Conservation (phyloP, 2,113 vertebrate species). For the Amazona guildingii region DNA sequence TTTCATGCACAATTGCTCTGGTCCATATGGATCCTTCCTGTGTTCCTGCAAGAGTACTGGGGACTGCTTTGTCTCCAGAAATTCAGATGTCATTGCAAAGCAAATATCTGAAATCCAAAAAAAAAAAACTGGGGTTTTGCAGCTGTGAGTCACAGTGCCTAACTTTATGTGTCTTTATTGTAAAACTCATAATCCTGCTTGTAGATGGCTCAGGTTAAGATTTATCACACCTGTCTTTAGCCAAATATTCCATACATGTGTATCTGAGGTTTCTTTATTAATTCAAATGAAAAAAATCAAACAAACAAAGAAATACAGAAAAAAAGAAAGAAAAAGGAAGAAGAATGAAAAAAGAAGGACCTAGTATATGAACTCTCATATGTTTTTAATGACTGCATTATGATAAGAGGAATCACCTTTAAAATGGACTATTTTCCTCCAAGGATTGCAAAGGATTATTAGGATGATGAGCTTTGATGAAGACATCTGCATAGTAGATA, state of each 20-base stretch:
- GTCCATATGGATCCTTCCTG: not conserved
- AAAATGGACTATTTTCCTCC: not conserved
- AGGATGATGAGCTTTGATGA: not conserved
- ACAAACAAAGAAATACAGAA: no score
- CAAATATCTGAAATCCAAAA: not conserved
- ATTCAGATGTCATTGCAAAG: not conserved
- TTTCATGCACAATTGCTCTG: not conserved
- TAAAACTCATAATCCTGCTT: not conserved
- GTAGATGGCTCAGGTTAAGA: not conserved
- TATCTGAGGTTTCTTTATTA: not conserved
- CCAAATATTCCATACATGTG: not conserved
- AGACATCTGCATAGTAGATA: not conserved
- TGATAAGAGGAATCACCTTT: not conserved
- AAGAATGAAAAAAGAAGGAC: not conserved
- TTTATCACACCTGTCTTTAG: not conserved
- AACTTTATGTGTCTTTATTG: not conserved
- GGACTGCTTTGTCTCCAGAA: not conserved
- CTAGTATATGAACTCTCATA: not conserved
- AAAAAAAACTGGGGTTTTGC: not conserved
- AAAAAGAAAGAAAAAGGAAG: fast-evolving
- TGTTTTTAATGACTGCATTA: not conserved
- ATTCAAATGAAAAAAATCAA: not conserved
- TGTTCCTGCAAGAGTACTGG: not conserved
- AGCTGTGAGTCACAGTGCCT: not conserved
- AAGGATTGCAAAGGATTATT: not conserved